Evolutionary conservation across 2,888 invertebrate species (phyloP).

Genomic region (Eupeodes latifasciatus): DNA sequence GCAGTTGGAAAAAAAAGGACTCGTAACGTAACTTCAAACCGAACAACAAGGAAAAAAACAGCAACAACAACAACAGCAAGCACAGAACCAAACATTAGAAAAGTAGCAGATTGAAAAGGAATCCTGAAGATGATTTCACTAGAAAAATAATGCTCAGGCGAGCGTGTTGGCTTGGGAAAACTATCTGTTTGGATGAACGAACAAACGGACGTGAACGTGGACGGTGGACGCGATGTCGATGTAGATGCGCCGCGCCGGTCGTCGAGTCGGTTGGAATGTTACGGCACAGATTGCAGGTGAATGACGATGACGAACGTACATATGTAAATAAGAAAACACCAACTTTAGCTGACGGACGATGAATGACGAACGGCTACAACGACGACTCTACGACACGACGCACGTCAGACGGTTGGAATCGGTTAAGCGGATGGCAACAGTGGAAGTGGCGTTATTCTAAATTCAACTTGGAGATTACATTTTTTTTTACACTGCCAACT

Average conservation of each 20-base stretch:
- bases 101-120: slow-evolving; percentile 57
- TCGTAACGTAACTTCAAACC: slow-evolving; percentile 18
- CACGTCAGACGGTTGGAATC: not conserved
- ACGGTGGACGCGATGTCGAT: not conserved
- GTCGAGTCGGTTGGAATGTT: too few species aligned
- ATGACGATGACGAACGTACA: slow-evolving; percentile 47
- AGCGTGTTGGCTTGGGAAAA: slow-evolving; percentile 60
- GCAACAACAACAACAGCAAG: slow-evolving; percentile 15
- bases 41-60: not conserved
- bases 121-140: slow-evolving; percentile 69
- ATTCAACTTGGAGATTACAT: slow-evolving; percentile 59
- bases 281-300: too few species aligned
- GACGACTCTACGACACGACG: not conserved
- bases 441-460: slow-evolving; percentile 40
- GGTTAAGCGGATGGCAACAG: not conserved
- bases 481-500: slow-evolving; percentile 23
- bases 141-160: slow-evolving; percentile 67
- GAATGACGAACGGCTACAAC: not conserved
- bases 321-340: slow-evolving; percentile 59
- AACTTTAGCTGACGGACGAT: not conserved
- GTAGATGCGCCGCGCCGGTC: not conserved
- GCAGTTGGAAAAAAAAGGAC: slow-evolving; percentile 44
- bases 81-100: slow-evolving; percentile 15
- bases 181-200: slow-evolving; percentile 46
- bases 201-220: not conserved